phyloP scores from a whole-genome alignment of 2,797 vertebrate genomes.

The Ibycter americanus region DNA sequence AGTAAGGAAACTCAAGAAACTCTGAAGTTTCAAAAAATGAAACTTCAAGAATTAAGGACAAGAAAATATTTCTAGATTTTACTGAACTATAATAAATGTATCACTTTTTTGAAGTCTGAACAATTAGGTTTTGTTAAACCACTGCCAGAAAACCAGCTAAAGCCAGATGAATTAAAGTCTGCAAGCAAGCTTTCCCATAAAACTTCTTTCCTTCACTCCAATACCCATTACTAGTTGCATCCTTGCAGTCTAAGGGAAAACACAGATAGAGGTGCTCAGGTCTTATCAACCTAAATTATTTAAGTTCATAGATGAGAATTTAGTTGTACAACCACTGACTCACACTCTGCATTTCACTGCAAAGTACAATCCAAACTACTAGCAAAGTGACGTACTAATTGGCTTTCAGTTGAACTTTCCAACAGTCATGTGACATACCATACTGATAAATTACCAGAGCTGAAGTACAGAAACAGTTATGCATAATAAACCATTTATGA shows the following conservation, averaged over 20 bases:
- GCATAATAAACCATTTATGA: background rate
- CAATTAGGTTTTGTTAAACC: background rate
- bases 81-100: background rate
- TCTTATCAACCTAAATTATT: background rate
- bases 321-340: background rate
- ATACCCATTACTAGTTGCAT: background rate
- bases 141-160: background rate
- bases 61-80: background rate
- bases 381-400: background rate
- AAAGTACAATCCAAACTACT: background rate
- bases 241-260: background rate
- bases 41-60: background rate
- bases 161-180: background rate
- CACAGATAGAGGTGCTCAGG: fast-evolving
- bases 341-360: background rate
- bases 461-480: background rate
- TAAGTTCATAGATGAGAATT: background rate
- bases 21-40: background rate
- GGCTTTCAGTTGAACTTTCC: background rate
- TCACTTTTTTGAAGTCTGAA: background rate
- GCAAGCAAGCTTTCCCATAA: background rate
- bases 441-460: background rate
- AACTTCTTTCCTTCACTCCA: background rate
- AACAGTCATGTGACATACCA: background rate
- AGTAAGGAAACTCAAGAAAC: background rate